Evolutionary conservation across 2,113 vertebrate genomes (phyloP).

Genomic region (Astatotilapia flaviijosephi): DNA sequence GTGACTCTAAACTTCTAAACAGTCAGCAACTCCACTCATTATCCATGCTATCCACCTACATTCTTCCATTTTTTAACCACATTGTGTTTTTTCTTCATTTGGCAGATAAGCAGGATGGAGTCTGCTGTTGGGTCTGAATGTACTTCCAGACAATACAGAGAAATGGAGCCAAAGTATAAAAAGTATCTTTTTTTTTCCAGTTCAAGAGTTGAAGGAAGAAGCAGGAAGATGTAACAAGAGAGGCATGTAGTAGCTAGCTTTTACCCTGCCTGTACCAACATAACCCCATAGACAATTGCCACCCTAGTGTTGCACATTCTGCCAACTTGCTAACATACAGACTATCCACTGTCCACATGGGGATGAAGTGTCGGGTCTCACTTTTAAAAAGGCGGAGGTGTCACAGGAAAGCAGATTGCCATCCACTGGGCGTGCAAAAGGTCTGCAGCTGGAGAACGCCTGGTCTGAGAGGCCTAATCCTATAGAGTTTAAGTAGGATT

Average conservation of each 20-base stretch:
- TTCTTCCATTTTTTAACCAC: not conserved
- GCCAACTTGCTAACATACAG: slow-evolving; percentile 42
- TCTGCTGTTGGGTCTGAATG: not conserved
- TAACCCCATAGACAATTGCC: not conserved
- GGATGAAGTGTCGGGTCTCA: slow-evolving; percentile 25
- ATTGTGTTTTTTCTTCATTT: slow-evolving; percentile 22
- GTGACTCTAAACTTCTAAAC: slow-evolving; percentile 20
- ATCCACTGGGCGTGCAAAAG: slow-evolving; percentile 48
- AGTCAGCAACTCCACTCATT: slow-evolving; percentile 41
- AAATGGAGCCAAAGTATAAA: not conserved
- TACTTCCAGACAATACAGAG: not conserved
- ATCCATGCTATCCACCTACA: not conserved
- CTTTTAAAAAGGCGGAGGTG: slow-evolving; percentile 51
- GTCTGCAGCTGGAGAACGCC: slow-evolving; percentile 59
- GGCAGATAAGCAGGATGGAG: not conserved
- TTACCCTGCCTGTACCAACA: not conserved
- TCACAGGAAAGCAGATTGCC: slow-evolving; percentile 49
- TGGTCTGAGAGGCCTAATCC: slow-evolving; percentile 53
- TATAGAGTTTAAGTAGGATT: slow-evolving; percentile 41
- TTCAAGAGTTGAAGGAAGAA: not conserved
- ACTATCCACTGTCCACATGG: not conserved
- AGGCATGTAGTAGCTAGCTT: not conserved
- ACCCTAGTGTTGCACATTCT: not conserved
- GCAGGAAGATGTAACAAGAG: not conserved
- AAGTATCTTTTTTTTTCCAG: not conserved